Percentiles rank a stretch among this genome's conserved stretches.
Conservation (phyloP, 2,888 invertebrate genomes). For the Dichetophora obliterata region DNA sequence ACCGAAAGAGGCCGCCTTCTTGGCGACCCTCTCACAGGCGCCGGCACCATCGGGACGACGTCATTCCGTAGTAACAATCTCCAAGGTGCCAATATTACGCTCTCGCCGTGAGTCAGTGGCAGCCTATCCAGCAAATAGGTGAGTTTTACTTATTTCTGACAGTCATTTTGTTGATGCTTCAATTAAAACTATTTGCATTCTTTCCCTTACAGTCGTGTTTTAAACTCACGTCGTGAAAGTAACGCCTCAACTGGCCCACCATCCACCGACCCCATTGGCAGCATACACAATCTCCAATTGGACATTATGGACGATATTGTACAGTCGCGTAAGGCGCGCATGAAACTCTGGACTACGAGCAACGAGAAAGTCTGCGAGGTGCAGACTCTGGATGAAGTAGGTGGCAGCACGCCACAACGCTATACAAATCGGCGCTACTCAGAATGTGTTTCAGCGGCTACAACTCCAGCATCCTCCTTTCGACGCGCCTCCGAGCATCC, state of each 20-base stretch:
- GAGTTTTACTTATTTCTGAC: slow-evolving; percentile 52
- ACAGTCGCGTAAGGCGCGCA: slow-evolving; percentile 83
- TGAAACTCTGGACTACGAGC: slow-evolving; percentile 88
- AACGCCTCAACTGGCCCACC: slow-evolving; percentile 75
- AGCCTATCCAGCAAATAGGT: slow-evolving; percentile 76
- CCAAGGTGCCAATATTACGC: slow-evolving; percentile 84
- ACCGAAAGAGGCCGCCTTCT: slow-evolving; percentile 84
- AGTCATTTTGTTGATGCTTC: neutral
- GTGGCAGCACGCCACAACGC: slow-evolving; percentile 72
- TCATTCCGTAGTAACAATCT: slow-evolving; percentile 89
- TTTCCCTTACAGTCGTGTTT: slow-evolving; percentile 58
- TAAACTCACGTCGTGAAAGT: slow-evolving; percentile 66
- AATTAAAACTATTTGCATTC: neutral
- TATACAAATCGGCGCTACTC: slow-evolving; percentile 79
- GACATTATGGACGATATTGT: slow-evolving; percentile 93
- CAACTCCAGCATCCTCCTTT: slow-evolving; percentile 73
- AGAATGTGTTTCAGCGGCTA: slow-evolving; percentile 74
- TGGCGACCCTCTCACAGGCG: slow-evolving; percentile 84
- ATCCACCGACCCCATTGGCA: slow-evolving; percentile 80
- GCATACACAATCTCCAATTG: slow-evolving; percentile 85
- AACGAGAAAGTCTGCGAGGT: slow-evolving; percentile 86
- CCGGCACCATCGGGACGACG: slow-evolving; percentile 82
- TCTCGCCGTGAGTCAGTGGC: slow-evolving; percentile 86
- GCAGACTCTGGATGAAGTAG: slow-evolving; percentile 80
- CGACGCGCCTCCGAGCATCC: slow-evolving; percentile 83